phyloP scores from a whole-genome alignment of 1,140 invertebrate species.

The Zaprionus kolodkinae region DNA sequence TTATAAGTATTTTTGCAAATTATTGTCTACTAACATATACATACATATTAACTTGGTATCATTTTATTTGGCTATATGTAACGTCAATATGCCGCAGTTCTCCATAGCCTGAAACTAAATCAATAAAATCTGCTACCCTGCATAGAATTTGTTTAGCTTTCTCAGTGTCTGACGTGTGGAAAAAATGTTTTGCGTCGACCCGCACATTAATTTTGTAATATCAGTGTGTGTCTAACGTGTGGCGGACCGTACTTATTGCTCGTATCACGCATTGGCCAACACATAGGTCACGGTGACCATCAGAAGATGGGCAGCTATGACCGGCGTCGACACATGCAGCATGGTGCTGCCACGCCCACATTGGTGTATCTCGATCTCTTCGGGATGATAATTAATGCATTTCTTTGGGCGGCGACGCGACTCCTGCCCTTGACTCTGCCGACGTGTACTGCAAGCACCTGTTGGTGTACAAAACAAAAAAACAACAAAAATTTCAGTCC shows the following conservation, averaged over 20 bases:
- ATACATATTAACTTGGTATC: slow-evolving; percentile 50
- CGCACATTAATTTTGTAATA: neutral
- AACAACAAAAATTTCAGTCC: neutral
- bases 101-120: neutral
- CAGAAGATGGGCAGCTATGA: slow-evolving; percentile 71
- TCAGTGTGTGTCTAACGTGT: neutral
- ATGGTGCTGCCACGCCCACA: slow-evolving; percentile 86
- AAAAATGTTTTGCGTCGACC: neutral
- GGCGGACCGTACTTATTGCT: slow-evolving; percentile 38
- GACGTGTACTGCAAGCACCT: slow-evolving; percentile 85
- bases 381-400: slow-evolving; percentile 95
- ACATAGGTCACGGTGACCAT: slow-evolving; percentile 76
- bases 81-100: neutral
- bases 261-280: slow-evolving; percentile 83
- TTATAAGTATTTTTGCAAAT: slow-evolving; percentile 51
- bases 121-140: slow-evolving; percentile 1
- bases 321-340: slow-evolving; percentile 57
- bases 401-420: slow-evolving; percentile 89
- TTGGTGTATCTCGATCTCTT: slow-evolving; percentile 91
- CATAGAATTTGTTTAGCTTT: neutral
- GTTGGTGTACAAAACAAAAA: neutral
- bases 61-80: slow-evolving; percentile 31
- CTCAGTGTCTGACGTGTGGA: neutral
- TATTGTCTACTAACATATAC: slow-evolving; percentile 79
- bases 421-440: slow-evolving; percentile 86